Evolutionary conservation across 2,113 vertebrate genomes (phyloP).

Genomic region (Trematocara stigmaticum): DNA sequence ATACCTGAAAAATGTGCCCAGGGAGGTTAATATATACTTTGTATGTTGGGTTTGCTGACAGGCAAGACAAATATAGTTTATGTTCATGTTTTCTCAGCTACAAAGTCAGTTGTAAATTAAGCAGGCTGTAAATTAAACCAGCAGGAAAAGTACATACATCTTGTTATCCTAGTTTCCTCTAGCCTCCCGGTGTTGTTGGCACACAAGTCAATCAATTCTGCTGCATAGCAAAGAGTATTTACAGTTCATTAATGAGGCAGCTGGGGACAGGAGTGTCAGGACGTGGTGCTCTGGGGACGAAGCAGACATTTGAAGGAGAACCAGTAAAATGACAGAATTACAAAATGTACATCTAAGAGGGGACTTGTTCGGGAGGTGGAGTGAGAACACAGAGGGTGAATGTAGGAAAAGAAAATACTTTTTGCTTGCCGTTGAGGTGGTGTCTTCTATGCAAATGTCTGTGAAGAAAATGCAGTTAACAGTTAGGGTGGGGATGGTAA

Average conservation of each 20-base stretch:
- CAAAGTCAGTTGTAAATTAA: slow-evolving; percentile 11
- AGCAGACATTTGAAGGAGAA: slow-evolving; percentile 39
- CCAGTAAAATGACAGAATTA: slow-evolving; percentile 14
- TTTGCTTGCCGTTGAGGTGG: not conserved
- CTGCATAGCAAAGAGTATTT: slow-evolving; percentile 49
- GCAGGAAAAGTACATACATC: slow-evolving; percentile 6
- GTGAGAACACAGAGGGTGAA: not conserved
- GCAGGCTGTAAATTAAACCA: slow-evolving; percentile 18
- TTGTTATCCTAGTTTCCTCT: slow-evolving; percentile 44
- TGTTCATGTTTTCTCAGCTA: not conserved
- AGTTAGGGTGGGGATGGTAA: not conserved
- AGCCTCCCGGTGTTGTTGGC: not conserved
- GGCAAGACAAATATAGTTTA: not conserved
- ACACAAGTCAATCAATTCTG: slow-evolving; percentile 53
- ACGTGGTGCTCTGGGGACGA: slow-evolving; percentile 29
- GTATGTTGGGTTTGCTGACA: not conserved
- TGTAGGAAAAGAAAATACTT: not conserved
- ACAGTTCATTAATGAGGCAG: slow-evolving; percentile 64
- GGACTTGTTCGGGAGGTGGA: not conserved
- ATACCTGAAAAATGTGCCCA: not conserved
- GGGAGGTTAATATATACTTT: not conserved
- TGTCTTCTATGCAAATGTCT: not conserved
- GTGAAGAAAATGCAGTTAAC: not conserved
- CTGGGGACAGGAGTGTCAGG: slow-evolving; percentile 34
- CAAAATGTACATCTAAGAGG: slow-evolving; percentile 47